Evolutionary conservation across 2,113 vertebrate genomes (phyloP).

Genomic region (Myrmecophaga tridactyla): DNA sequence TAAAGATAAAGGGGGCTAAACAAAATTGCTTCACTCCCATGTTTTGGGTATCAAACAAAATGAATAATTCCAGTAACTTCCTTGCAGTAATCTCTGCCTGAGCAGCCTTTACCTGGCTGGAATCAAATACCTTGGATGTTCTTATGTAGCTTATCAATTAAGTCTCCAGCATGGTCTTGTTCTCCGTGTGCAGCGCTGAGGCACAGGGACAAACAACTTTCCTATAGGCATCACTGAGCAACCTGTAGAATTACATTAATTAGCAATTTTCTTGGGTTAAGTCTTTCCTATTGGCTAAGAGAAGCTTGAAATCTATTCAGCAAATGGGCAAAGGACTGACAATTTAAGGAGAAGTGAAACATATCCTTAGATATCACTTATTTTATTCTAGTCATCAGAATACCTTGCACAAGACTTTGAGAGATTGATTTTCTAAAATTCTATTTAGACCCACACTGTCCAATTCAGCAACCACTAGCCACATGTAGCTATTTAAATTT

Average conservation of each 20-base stretch:
- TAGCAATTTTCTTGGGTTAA: background rate
- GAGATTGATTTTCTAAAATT: background rate
- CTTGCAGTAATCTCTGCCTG: background rate
- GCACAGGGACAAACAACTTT: background rate
- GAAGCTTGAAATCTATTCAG: background rate
- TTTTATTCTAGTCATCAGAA: background rate
- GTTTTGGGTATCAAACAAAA: background rate
- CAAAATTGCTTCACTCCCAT: background rate
- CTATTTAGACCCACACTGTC: background rate
- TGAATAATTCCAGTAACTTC: background rate
- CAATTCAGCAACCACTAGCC: background rate
- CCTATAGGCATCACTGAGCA: background rate
- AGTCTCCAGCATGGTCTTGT: background rate
- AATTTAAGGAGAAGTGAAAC: background rate
- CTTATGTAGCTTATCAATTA: background rate
- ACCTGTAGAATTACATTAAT: background rate
- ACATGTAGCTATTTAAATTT: background rate
- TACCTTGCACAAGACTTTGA: background rate
- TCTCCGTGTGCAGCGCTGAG: background rate
- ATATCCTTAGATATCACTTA: background rate
- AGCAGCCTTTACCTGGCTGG: background rate
- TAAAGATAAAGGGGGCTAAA: background rate
- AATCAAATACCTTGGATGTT: background rate
- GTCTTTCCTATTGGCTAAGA: background rate
- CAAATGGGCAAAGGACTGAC: background rate